A percentile compares a stretch with the other conserved stretches of the same genome.
phyloP scores from a whole-genome alignment of 2,797 vertebrate genomes.

The Oophaga sylvatica region DNA sequence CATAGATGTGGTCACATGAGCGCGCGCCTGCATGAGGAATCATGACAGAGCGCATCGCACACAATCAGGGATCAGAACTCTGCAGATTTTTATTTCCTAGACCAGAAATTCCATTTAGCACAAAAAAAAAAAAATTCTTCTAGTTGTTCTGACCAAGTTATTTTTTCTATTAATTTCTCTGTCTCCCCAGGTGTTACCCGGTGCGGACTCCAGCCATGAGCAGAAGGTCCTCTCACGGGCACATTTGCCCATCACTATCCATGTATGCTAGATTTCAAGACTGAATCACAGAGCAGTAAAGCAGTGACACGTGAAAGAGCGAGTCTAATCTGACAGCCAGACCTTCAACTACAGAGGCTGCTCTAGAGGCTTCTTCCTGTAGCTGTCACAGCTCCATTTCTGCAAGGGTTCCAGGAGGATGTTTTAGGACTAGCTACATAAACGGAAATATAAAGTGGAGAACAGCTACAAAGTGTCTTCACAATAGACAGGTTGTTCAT shows the following conservation, averaged over 20 bases:
- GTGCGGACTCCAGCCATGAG: background rate
- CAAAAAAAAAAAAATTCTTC: too few species aligned
- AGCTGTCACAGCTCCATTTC: background rate
- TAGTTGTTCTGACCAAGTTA: too few species aligned
- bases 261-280: background rate
- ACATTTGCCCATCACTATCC: background rate
- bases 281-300: background rate
- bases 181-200: background rate
- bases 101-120: too few species aligned
- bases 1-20: too few species aligned
- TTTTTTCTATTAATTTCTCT: background rate
- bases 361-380: background rate
- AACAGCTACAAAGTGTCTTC: background rate
- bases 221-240: background rate
- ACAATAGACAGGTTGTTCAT: background rate
- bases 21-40: too few species aligned
- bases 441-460: background rate
- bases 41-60: too few species aligned
- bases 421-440: background rate
- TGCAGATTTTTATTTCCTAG: too few species aligned
- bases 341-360: background rate
- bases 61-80: too few species aligned
- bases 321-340: slow-evolving; percentile 3
- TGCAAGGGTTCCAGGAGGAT: background rate
- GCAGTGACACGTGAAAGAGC: background rate